Evolutionary conservation across 2,888 invertebrate genomes (phyloP).

Genomic region (Theodoxus fluviatilis): DNA sequence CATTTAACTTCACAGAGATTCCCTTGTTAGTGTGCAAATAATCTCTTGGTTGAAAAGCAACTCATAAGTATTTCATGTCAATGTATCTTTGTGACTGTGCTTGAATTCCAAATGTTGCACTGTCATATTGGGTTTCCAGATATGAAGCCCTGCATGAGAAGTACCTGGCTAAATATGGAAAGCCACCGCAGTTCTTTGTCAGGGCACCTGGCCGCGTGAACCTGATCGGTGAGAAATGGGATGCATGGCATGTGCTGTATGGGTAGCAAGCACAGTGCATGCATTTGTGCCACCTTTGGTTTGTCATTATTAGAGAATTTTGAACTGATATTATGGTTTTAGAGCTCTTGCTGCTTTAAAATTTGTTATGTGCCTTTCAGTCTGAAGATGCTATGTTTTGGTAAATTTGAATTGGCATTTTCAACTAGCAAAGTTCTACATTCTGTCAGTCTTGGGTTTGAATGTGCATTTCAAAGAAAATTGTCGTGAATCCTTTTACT

Average conservation of each 20-base stretch:
- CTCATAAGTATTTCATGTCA: no score
- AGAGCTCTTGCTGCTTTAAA: neutral
- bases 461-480: no score
- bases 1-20: no score
- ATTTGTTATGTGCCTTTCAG: neutral
- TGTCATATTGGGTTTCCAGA: no score
- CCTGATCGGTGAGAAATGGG: slow-evolving; percentile 76
- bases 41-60: no score
- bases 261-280: neutral
- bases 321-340: neutral
- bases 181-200: slow-evolving; percentile 56
- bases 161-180: slow-evolving; percentile 51
- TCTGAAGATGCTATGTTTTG: neutral
- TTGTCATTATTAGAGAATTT: neutral
- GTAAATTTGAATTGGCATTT: neutral
- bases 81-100: no score
- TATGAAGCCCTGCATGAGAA: slow-evolving; percentile 40
- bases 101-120: no score
- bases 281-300: neutral
- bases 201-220: slow-evolving; percentile 80
- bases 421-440: no score
- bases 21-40: no score
- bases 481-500: no score
- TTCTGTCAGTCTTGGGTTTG: no score
- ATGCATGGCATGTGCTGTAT: neutral